Evolutionary conservation across 2,888 invertebrate species (phyloP).

Genomic region (Lasius fuliginosus): DNA sequence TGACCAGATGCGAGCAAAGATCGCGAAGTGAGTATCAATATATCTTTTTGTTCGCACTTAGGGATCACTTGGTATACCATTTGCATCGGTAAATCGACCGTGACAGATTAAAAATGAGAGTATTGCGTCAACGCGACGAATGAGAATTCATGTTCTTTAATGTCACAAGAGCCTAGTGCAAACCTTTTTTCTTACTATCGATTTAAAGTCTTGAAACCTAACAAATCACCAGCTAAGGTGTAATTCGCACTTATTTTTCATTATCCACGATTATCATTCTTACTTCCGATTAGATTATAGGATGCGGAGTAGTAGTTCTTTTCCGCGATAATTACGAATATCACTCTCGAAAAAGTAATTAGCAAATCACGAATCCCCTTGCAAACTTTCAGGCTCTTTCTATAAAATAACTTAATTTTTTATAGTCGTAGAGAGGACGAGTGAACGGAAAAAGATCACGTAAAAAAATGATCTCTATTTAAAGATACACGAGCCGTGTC

Average conservation of each 20-base stretch:
- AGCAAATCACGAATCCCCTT: neutral
- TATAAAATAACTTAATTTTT: neutral
- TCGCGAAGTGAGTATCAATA: neutral
- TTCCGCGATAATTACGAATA: neutral
- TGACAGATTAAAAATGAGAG: constrained; percentile 6
- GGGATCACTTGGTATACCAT: neutral
- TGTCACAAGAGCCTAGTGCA: neutral
- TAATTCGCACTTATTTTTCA: neutral
- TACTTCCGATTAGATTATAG: neutral
- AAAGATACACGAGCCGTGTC: neutral
- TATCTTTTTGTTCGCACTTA: neutral
- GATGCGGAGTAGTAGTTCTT: neutral
- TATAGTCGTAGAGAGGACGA: neutral
- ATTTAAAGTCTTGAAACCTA: neutral
- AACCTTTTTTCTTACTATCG: neutral
- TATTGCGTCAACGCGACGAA: neutral
- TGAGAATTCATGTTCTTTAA: neutral
- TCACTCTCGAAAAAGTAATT: neutral
- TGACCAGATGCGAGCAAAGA: neutral
- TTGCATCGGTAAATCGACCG: neutral
- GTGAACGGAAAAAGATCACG: neutral
- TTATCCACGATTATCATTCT: neutral
- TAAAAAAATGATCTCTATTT: neutral
- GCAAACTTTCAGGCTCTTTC: neutral
- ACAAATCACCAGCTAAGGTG: neutral